Percentiles rank a stretch among this genome's conserved stretches.
Evolutionary conservation across 2,888 invertebrate species (phyloP).

Genomic region (Agonopterix subpropinquella): DNA sequence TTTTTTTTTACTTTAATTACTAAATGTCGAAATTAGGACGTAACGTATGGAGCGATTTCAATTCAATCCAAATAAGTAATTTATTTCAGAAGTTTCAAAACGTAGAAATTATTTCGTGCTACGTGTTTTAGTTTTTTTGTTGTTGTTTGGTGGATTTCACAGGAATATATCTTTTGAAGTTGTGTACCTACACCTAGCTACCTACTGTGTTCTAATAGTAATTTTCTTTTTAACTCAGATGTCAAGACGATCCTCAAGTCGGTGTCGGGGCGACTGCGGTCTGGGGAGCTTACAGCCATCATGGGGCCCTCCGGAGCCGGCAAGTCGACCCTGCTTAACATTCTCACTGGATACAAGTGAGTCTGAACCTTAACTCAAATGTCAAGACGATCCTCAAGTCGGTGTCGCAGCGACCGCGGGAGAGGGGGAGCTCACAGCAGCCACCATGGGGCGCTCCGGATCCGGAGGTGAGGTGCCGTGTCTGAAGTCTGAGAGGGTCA

Average conservation of each 20-base stretch:
- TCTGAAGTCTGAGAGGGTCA: too few relatives aligned
- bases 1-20: too few relatives aligned
- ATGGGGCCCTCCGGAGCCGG: slow-evolving; percentile 98
- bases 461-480: slow-evolving; percentile 77
- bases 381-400: slow-evolving; percentile 91
- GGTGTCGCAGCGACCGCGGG: slow-evolving; percentile 91
- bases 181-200: too few relatives aligned
- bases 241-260: slow-evolving; percentile 91
- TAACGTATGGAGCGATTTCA: too few relatives aligned
- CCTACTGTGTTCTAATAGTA: too few relatives aligned
- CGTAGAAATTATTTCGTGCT: too few relatives aligned
- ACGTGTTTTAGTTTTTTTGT: too few relatives aligned
- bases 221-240: slow-evolving; percentile 72
- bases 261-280: slow-evolving; percentile 90
- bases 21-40: too few relatives aligned
- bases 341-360: slow-evolving; percentile 96
- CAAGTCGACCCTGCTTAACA: slow-evolving; percentile 95
- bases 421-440: slow-evolving; percentile 94
- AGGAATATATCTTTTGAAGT: too few relatives aligned
- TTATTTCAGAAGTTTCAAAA: too few relatives aligned
- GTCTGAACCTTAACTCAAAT: slow-evolving; percentile 75
- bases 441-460: slow-evolving; percentile 98
- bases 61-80: too few relatives aligned
- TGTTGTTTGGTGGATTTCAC: too few relatives aligned
- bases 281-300: slow-evolving; percentile 95